Evolutionary conservation across 2,113 vertebrate genomes (phyloP).

Genomic region (Protobothrops mucrosquamatus): DNA sequence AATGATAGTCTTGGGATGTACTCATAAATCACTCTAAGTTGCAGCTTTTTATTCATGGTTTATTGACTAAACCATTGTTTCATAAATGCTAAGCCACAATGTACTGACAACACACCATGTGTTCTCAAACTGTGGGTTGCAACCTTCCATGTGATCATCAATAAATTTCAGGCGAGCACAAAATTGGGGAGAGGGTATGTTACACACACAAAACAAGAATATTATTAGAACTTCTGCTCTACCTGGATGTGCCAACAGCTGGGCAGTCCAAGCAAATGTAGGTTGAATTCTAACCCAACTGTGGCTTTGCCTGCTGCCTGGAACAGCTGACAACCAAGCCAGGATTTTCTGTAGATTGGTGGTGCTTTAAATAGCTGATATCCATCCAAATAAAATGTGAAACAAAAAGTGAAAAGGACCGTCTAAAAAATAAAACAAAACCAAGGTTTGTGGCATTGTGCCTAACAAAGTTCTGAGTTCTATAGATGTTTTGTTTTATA

Average conservation of each 20-base stretch:
- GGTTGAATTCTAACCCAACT: background rate
- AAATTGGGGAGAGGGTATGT: background rate
- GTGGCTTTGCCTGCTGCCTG: background rate
- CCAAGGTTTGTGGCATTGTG: background rate
- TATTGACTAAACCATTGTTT: background rate
- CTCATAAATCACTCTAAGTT: background rate
- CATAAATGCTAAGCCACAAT: background rate
- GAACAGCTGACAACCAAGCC: background rate
- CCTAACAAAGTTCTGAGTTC: background rate
- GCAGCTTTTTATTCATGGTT: background rate
- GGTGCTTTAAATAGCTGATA: background rate
- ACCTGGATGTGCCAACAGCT: background rate
- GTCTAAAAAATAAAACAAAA: background rate
- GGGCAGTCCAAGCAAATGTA: background rate
- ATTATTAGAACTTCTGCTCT: background rate
- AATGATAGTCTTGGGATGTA: background rate
- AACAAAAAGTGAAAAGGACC: background rate
- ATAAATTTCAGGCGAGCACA: background rate
- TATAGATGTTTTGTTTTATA: background rate
- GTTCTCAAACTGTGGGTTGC: background rate
- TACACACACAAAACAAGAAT: background rate
- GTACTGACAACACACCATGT: background rate
- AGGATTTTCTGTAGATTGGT: background rate
- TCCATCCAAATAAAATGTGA: background rate
- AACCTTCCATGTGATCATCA: background rate